These are phyloP conservation scores for Euglossa dilemma DNA, from an alignment of 1,140 invertebrate genomes.

Conservation along the genomic window DNA sequence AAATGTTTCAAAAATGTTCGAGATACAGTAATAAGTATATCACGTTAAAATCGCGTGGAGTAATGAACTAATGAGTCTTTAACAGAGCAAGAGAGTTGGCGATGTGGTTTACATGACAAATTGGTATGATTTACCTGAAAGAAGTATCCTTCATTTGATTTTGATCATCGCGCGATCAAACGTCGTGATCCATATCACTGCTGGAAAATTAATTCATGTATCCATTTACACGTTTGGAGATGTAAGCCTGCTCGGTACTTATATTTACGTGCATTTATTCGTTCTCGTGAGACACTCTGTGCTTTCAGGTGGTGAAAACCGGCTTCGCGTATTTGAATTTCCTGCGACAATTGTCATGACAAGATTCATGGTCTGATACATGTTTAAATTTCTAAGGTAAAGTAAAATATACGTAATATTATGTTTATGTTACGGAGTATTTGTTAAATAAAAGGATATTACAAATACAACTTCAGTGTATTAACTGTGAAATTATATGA, in stretches of 20 bases:
- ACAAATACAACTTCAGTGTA: no score
- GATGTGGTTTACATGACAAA: slow-evolving; percentile 64
- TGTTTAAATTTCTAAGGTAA: no score
- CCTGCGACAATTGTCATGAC: slow-evolving; percentile 19
- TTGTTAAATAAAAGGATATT: no score
- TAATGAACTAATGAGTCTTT: not conserved
- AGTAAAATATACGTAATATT: no score
- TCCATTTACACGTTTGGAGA: slow-evolving; percentile 65
- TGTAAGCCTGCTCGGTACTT: slow-evolving; percentile 47
- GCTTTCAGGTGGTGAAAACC: slow-evolving; percentile 66
- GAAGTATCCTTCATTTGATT: slow-evolving; percentile 53
- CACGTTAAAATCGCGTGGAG: not conserved
- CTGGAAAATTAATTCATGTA: slow-evolving; percentile 64
- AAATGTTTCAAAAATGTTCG: no score
- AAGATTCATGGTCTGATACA: no score
- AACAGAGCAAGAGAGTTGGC: slow-evolving; percentile 65
- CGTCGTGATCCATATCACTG: slow-evolving; percentile 61
- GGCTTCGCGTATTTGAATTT: slow-evolving; percentile 53
- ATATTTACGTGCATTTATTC: not conserved
- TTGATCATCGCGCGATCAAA: slow-evolving; percentile 66
- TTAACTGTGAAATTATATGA: no score
- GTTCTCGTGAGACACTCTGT: not conserved
- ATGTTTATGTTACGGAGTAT: no score
- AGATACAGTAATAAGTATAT: not conserved
- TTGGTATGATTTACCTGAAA: slow-evolving; percentile 64